A percentile compares a stretch with the other conserved stretches of the same genome.
These are phyloP conservation scores for Agriopis leucophaearia DNA, from an alignment of 2,888 invertebrate species.

Conservation along the genomic window DNA sequence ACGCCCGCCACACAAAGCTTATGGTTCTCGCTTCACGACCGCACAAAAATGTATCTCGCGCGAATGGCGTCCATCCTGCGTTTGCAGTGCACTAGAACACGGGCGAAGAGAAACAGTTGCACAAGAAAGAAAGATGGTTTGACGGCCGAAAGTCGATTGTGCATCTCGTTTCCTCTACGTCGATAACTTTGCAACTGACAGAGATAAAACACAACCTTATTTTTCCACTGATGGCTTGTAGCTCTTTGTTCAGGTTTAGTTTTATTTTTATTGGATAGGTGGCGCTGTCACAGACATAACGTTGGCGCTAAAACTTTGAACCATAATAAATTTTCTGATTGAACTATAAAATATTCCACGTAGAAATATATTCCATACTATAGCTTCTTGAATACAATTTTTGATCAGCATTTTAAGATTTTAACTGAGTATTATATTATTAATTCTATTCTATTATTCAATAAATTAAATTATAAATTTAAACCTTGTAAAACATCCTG, in stretches of 20 bases:
- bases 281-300: conserved; percentile 50
- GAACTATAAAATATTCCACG: too few species aligned
- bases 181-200: conserved; percentile 58
- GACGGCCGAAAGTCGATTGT: conserved; percentile 78
- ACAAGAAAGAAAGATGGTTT: conserved; percentile 85
- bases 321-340: too few species aligned
- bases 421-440: too few species aligned
- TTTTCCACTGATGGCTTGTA: conserved; percentile 74
- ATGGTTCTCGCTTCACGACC: conserved; percentile 68
- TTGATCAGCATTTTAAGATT: too few species aligned
- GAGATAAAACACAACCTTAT: conserved; percentile 82
- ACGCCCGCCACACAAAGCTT: conserved; percentile 68
- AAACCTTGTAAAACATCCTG: neutral
- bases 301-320: conserved; percentile 34
- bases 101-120: conserved; percentile 86
- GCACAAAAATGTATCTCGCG: conserved; percentile 78
- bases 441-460: too few species aligned
- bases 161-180: conserved; percentile 70
- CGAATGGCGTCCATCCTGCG: conserved; percentile 87
- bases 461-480: too few species aligned
- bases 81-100: conserved; percentile 84
- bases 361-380: too few species aligned
- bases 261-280: conserved; percentile 64
- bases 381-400: too few species aligned
- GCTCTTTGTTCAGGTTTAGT: conserved; percentile 81